phyloP scores from a whole-genome alignment of 1,140 invertebrate species.

The Panagrolaimus sp. region DNA sequence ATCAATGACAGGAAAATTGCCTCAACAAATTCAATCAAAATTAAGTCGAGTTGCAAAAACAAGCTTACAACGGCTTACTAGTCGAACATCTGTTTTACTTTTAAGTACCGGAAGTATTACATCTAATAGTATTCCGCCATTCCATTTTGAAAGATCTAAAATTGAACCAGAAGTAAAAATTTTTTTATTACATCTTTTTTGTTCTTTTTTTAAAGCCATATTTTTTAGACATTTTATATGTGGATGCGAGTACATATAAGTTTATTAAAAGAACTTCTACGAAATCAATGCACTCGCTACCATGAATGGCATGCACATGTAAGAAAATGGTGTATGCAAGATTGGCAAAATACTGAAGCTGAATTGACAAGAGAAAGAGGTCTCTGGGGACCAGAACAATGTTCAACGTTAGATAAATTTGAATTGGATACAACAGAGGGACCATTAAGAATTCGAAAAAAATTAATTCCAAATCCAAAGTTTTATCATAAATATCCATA shows the following conservation, averaged over 20 bases:
- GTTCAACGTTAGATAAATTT: slow-evolving; percentile 81
- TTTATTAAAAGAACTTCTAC: slow-evolving; percentile 60
- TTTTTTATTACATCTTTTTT: not conserved
- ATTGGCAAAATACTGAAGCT: slow-evolving; percentile 82
- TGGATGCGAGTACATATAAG: slow-evolving; percentile 60
- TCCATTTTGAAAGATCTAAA: slow-evolving; percentile 33
- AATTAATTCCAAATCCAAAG: slow-evolving; percentile 82
- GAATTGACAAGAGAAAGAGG: slow-evolving; percentile 87
- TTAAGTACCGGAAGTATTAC: slow-evolving; percentile 5
- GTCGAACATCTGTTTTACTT: slow-evolving; percentile 13
- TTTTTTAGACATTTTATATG: slow-evolving; percentile 58
- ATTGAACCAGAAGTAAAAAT: slow-evolving; percentile 38
- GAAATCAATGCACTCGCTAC: slow-evolving; percentile 60
- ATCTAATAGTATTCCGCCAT: slow-evolving; percentile 14
- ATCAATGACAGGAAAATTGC: slow-evolving; percentile 62
- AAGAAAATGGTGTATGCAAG: slow-evolving; percentile 55
- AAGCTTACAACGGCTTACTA: slow-evolving; percentile 37
- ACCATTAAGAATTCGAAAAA: slow-evolving; percentile 90
- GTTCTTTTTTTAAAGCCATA: not conserved
- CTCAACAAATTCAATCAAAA: slow-evolving; percentile 81
- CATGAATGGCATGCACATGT: slow-evolving; percentile 55
- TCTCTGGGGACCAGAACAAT: slow-evolving; percentile 80
- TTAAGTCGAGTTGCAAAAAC: slow-evolving; percentile 36
- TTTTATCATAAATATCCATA: slow-evolving; percentile 96
- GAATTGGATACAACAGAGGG: slow-evolving; percentile 95